Evolutionary conservation across 2,113 vertebrate genomes (phyloP).

Genomic region (Upupa epops): DNA sequence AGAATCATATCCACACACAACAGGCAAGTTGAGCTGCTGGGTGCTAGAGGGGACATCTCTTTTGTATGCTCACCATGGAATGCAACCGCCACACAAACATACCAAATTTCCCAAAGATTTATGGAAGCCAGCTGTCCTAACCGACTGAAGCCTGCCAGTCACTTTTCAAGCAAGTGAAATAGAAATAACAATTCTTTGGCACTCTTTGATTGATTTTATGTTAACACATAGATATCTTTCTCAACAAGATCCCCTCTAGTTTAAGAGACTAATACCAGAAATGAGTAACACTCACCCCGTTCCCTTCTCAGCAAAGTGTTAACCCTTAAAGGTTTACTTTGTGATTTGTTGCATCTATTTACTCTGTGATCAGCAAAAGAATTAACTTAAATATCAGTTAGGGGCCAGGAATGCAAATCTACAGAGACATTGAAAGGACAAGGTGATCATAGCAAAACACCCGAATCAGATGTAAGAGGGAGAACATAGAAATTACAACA

Average conservation of each 20-base stretch:
- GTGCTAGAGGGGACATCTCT: background rate
- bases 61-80: slow-evolving; percentile 9
- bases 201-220: background rate
- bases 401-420: background rate
- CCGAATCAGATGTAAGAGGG: background rate
- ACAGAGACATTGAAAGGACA: background rate
- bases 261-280: background rate
- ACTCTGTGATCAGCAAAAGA: background rate
- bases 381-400: background rate
- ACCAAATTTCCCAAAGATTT: background rate
- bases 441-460: background rate
- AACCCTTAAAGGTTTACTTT: background rate
- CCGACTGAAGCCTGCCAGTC: background rate
- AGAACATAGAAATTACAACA: background rate
- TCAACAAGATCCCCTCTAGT: background rate
- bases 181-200: background rate
- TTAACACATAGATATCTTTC: background rate
- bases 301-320: background rate
- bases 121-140: background rate
- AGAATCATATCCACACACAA: background rate
- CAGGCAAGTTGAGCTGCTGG: slow-evolving; percentile 4
- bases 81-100: background rate
- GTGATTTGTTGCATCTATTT: background rate
- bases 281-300: background rate
- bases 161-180: background rate